A percentile compares a stretch with the other conserved stretches of the same genome.
phyloP scores from a whole-genome alignment of 2,113 vertebrate genomes.

The Terrapene triunguis region DNA sequence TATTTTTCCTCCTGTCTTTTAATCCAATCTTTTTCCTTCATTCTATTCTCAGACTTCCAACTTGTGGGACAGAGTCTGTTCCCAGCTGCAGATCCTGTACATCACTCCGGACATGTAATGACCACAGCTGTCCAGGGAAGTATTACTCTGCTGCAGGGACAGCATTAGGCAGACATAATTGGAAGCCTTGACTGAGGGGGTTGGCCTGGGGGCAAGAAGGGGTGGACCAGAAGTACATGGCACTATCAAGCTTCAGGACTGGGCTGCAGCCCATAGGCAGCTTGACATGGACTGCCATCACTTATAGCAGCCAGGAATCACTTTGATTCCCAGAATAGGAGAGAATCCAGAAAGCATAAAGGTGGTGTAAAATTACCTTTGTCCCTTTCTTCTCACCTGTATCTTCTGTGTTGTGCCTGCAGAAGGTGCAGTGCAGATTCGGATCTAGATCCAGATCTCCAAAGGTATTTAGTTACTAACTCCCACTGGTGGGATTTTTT shows the following conservation, averaged over 20 bases:
- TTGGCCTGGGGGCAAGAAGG: background rate
- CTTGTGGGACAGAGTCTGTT: background rate
- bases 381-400: background rate
- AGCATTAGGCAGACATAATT: background rate
- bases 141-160: background rate
- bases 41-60: background rate
- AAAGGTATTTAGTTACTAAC: background rate
- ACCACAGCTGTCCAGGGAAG: background rate
- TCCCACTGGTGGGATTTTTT: background rate
- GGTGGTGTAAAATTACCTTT: background rate
- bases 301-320: background rate
- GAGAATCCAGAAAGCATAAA: background rate
- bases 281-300: background rate
- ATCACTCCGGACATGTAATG: background rate
- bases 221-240: background rate
- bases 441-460: background rate
- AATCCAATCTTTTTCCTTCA: background rate
- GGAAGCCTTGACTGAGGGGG: background rate
- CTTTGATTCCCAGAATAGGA: background rate
- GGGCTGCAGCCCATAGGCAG: background rate
- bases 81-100: background rate
- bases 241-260: background rate
- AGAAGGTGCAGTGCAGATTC: background rate
- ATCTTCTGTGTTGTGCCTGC: fast-evolving
- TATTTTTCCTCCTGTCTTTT: background rate